Percentiles rank a stretch among this genome's conserved stretches.
Conservation (phyloP, 2,797 vertebrate species). For the Phoeniculus purpureus region DNA sequence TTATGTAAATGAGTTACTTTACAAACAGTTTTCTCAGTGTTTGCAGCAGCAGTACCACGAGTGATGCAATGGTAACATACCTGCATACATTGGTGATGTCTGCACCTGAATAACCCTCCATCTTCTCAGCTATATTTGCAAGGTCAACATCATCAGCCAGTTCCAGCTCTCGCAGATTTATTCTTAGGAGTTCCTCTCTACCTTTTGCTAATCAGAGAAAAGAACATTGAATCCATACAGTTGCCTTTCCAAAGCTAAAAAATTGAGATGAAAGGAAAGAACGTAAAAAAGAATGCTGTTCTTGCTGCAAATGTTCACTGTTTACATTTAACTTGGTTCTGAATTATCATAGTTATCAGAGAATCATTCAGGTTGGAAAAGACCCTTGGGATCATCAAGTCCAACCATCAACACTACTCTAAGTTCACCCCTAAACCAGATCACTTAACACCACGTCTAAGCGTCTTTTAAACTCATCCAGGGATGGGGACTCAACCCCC, state of each 20-base stretch:
- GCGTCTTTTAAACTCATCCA: too few species aligned
- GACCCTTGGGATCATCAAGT: too few species aligned
- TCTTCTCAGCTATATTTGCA: constrained; percentile 91
- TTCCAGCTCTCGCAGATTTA: constrained; percentile 94
- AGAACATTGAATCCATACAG: not conserved
- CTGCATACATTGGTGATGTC: constrained; percentile 99
- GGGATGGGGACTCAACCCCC: too few species aligned
- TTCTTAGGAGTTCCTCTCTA: constrained; percentile 92
- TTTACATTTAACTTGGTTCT: not conserved
- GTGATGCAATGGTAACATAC: constrained; percentile 69
- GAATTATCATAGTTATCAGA: not conserved
- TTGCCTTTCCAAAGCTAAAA: not conserved
- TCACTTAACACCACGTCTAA: too few species aligned
- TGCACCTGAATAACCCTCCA: constrained; percentile 98
- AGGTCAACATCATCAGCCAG: constrained; percentile 90
- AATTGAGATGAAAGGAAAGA: not conserved
- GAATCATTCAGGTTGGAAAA: too few species aligned
- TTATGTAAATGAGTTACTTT: not conserved
- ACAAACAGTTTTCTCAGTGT: not conserved
- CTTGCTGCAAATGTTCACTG: not conserved
- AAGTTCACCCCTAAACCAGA: too few species aligned
- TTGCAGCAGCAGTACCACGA: not conserved
- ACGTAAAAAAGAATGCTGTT: not conserved
- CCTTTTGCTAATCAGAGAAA: constrained; percentile 84
- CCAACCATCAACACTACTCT: too few species aligned